phyloP scores from a whole-genome alignment of 2,888 invertebrate species.

The Agrochola lota region DNA sequence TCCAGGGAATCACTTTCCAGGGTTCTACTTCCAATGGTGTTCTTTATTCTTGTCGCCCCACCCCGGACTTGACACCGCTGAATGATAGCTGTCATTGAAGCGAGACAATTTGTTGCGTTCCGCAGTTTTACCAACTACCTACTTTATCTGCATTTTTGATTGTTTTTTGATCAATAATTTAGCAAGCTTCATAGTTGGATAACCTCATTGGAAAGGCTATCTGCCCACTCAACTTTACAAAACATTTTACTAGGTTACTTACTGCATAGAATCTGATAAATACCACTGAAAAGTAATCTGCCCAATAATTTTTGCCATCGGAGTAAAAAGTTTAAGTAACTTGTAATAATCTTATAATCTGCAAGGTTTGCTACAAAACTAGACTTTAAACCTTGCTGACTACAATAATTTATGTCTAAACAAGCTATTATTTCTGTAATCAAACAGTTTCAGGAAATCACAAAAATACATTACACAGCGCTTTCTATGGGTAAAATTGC shows the following conservation, averaged over 20 bases:
- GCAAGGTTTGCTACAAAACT: background rate
- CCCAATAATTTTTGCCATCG: background rate
- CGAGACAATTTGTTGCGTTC: slow-evolving; percentile 83
- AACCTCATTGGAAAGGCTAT: slow-evolving; percentile 60
- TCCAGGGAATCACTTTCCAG: slow-evolving; percentile 45
- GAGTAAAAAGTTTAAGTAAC: background rate
- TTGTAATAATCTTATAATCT: background rate
- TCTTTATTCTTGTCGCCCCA: slow-evolving; percentile 84
- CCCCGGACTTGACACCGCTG: slow-evolving; percentile 83
- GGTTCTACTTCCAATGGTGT: slow-evolving; percentile 68
- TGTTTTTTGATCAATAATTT: slow-evolving; percentile 64
- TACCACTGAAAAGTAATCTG: background rate
- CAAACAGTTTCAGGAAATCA: background rate
- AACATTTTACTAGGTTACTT: slow-evolving; percentile 18
- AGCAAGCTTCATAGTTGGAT: slow-evolving; percentile 62
- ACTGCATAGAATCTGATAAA: background rate
- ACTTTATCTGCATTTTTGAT: slow-evolving; percentile 62
- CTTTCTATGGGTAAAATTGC: background rate
- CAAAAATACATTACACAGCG: background rate
- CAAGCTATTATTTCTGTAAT: background rate
- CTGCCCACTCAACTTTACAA: slow-evolving; percentile 48
- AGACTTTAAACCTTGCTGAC: background rate
- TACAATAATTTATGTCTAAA: background rate
- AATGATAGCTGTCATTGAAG: slow-evolving; percentile 84
- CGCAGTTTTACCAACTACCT: slow-evolving; percentile 71